phyloP scores from a whole-genome alignment of 2,797 vertebrate genomes.

The Oophaga sylvatica region DNA sequence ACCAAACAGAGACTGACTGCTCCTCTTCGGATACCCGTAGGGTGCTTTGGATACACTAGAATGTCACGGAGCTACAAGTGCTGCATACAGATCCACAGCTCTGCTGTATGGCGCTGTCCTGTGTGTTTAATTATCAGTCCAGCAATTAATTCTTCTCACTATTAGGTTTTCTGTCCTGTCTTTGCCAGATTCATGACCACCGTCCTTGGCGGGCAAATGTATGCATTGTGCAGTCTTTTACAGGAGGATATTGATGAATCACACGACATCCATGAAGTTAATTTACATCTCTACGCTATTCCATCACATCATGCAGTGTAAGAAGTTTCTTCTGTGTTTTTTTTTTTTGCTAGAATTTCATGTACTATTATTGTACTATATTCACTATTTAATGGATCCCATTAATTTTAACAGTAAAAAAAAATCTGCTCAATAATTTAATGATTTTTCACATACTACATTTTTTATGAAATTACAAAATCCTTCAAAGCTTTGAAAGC shows the following conservation, averaged over 20 bases:
- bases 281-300: background rate
- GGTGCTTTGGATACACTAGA: too few species aligned
- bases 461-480: too few species aligned
- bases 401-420: slow-evolving; percentile 46
- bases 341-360: slow-evolving; percentile 4
- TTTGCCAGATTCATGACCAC: background rate
- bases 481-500: too few species aligned
- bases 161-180: background rate
- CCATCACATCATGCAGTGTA: slow-evolving; percentile 4
- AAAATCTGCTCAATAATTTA: background rate
- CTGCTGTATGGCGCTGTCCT: background rate
- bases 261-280: background rate
- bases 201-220: background rate
- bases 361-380: slow-evolving; percentile 18
- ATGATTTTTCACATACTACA: too few species aligned
- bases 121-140: background rate
- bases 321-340: background rate
- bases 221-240: slow-evolving; percentile 3
- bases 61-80: background rate
- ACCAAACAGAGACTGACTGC: too few species aligned
- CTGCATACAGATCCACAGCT: background rate
- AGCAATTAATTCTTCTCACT: background rate
- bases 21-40: too few species aligned
- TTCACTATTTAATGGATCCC: slow-evolving; percentile 44
- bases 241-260: slow-evolving; percentile 2